phyloP scores from a whole-genome alignment of 2,113 vertebrate genomes.

The Mesembrinibis cayennensis region DNA sequence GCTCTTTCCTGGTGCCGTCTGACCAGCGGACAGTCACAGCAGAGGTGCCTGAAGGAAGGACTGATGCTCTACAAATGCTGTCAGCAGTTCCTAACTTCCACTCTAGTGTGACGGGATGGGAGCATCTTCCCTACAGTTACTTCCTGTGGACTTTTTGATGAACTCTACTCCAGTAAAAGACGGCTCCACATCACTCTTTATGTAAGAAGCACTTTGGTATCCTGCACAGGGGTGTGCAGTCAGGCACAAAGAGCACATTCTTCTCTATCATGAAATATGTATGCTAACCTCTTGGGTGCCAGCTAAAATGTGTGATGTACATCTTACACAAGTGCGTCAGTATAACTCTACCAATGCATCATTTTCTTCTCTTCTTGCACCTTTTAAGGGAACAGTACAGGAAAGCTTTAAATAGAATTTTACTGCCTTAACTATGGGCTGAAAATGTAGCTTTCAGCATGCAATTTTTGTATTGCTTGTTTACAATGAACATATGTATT shows the following conservation, averaged over 20 bases:
- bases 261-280: conserved; percentile 47
- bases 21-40: background rate
- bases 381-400: background rate
- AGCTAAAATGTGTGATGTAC: background rate
- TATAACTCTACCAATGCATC: background rate
- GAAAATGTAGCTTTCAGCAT: background rate
- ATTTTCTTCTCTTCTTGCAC: background rate
- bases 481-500: background rate
- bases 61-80: background rate
- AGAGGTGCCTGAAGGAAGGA: background rate
- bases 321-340: background rate
- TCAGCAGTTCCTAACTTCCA: background rate
- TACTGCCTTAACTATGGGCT: background rate
- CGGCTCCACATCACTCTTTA: background rate
- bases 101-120: background rate
- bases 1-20: background rate
- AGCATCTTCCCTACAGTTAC: background rate
- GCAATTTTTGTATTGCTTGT: background rate
- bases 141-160: background rate
- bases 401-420: background rate
- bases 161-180: conserved; percentile 14
- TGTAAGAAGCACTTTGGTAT: conserved; percentile 30
- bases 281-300: conserved; percentile 29
- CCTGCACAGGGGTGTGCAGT: conserved; percentile 9
- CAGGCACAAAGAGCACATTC: conserved; percentile 53